Conservation (phyloP, 1,140 invertebrate species). For the Drosophila willistoni region DNA sequence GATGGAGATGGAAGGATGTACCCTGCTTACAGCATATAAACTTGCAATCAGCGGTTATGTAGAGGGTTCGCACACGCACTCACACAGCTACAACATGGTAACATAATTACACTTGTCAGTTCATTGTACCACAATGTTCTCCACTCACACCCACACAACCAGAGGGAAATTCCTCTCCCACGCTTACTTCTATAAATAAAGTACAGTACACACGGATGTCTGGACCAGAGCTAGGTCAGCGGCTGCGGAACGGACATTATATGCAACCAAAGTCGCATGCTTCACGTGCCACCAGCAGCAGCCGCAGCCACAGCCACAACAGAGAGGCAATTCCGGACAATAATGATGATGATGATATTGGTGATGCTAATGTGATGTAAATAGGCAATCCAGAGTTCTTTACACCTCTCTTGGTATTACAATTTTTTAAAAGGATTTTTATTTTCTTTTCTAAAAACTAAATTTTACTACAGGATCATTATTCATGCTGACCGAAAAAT, state of each 20-base stretch:
- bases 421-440: no score
- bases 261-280: conserved; percentile 60
- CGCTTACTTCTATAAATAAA: neutral
- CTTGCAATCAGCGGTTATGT: conserved; percentile 75
- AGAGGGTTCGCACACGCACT: conserved; percentile 36
- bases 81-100: conserved; percentile 22
- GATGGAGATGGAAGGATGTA: no score
- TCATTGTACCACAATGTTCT: conserved; percentile 73
- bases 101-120: conserved; percentile 80
- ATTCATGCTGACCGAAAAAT: no score
- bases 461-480: no score
- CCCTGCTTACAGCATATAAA: conserved; percentile 44
- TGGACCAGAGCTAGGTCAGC: conserved; percentile 38
- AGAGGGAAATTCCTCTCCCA: neutral
- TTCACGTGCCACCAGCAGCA: conserved; percentile 52
- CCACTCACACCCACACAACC: conserved; percentile 30
- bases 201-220: neutral
- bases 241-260: conserved; percentile 42
- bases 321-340: conserved; percentile 29
- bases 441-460: no score
- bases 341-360: conserved; percentile 61
- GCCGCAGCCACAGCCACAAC: no score
- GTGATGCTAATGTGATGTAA: conserved; percentile 36
- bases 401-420: no score
- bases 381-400: no score